Evolutionary conservation across 1,140 invertebrate species (phyloP).

Genomic region (Mizuhopecten yessoensis): DNA sequence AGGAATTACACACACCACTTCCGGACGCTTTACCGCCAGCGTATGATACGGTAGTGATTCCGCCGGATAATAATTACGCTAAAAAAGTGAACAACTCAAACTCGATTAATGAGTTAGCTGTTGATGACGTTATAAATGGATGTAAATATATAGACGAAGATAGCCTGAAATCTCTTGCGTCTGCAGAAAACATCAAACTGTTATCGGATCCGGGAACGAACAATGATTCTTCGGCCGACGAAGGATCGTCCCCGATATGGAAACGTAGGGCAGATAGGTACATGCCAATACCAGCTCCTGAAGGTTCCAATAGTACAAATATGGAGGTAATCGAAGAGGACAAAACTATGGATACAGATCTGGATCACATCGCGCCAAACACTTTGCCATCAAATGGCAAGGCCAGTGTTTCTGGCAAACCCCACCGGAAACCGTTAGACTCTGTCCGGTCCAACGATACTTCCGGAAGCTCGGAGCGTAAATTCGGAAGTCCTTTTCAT

Average conservation of each 20-base stretch:
- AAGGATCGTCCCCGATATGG: slow-evolving; percentile 77
- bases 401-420: neutral
- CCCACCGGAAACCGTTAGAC: slow-evolving; percentile 12
- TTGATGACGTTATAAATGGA: slow-evolving; percentile 71
- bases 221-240: slow-evolving; percentile 54
- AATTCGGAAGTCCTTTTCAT: slow-evolving; percentile 72
- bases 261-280: slow-evolving; percentile 60
- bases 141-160: slow-evolving; percentile 80
- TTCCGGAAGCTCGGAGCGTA: neutral
- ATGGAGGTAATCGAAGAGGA: neutral
- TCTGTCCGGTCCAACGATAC: slow-evolving; percentile 4
- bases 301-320: slow-evolving; percentile 4
- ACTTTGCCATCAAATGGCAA: neutral
- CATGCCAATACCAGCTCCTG: slow-evolving; percentile 54
- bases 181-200: slow-evolving; percentile 78
- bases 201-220: slow-evolving; percentile 62
- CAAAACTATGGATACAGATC: neutral
- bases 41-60: neutral
- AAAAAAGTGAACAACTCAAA: slow-evolving; percentile 34
- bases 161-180: slow-evolving; percentile 81
- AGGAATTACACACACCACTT: neutral
- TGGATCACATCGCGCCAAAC: neutral
- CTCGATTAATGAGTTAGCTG: slow-evolving; percentile 39
- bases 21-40: slow-evolving; percentile 19
- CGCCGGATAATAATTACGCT: neutral